Evolutionary conservation across 2,888 invertebrate species (phyloP).

Genomic region (Lasioglossum figueresi): DNA sequence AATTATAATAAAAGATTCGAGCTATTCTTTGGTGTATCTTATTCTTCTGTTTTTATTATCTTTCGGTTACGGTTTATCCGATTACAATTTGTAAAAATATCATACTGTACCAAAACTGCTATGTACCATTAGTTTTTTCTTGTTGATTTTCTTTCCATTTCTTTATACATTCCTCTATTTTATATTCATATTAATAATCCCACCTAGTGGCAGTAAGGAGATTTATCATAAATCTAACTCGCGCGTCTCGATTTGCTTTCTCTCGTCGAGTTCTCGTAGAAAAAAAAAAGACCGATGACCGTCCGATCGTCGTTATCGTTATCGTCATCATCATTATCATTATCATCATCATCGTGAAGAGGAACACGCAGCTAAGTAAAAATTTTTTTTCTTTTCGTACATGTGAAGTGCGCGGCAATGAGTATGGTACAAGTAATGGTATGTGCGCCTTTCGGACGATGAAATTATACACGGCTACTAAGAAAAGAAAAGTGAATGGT

Average conservation of each 20-base stretch:
- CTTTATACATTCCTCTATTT: constrained; percentile 69
- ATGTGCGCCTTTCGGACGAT: constrained; percentile 55
- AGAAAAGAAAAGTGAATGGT: constrained; percentile 51
- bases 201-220: constrained; percentile 71
- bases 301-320: background rate
- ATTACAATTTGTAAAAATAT: constrained; percentile 83
- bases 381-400: constrained; percentile 42
- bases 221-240: constrained; percentile 59
- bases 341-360: constrained; percentile 60
- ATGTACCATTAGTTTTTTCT: constrained; percentile 67
- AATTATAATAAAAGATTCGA: constrained; percentile 46
- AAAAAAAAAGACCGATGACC: constrained; percentile 44
- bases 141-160: constrained; percentile 43
- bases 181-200: constrained; percentile 67
- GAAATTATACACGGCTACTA: constrained; percentile 57
- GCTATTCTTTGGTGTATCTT: constrained; percentile 65
- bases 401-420: constrained; percentile 57
- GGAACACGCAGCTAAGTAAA: constrained; percentile 68
- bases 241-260: constrained; percentile 41
- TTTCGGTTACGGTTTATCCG: constrained; percentile 78
- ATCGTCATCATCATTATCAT: background rate
- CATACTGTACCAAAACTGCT: constrained; percentile 81
- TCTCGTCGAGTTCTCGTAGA: constrained; percentile 49
- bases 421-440: constrained; percentile 61
- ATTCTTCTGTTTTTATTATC: constrained; percentile 72